A percentile compares a stretch with the other conserved stretches of the same genome.
phyloP scores from a whole-genome alignment of 2,888 invertebrate species.

The Ophion slaviceki region DNA sequence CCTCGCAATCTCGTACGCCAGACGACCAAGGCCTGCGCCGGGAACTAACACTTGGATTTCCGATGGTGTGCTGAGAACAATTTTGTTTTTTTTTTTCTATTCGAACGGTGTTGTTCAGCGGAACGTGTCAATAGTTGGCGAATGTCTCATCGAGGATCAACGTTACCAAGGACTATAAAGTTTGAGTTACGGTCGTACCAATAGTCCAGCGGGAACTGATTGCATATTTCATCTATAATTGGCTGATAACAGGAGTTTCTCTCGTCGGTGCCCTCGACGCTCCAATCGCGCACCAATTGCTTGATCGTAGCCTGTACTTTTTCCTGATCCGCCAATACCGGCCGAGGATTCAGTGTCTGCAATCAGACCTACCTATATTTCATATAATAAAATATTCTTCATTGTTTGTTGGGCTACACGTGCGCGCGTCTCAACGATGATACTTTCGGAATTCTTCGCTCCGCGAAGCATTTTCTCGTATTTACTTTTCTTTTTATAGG shows the following conservation, averaged over 20 bases:
- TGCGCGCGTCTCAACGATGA: not conserved
- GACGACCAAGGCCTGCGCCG: conserved; percentile 97
- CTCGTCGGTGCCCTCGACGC: conserved; percentile 92
- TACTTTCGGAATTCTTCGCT: not conserved
- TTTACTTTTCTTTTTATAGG: not conserved
- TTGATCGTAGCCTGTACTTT: conserved; percentile 97
- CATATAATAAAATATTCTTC: conserved; percentile 73
- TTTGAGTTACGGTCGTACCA: conserved; percentile 79
- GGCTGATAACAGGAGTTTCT: conserved; percentile 94
- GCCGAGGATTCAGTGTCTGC: conserved; percentile 79
- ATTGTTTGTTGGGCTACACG: conserved; percentile 72
- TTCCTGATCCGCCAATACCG: conserved; percentile 85
- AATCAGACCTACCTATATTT: conserved; percentile 79
- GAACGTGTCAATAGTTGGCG: not conserved
- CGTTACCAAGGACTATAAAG: not conserved
- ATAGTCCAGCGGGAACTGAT: conserved; percentile 88
- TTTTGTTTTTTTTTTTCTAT: conserved; percentile 68
- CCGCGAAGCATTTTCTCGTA: not conserved
- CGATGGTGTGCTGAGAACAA: conserved; percentile 81
- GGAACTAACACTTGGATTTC: conserved; percentile 94
- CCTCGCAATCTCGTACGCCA: conserved; percentile 96
- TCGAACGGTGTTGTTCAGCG: not conserved
- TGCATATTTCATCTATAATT: conserved; percentile 92
- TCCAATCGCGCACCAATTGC: conserved; percentile 99
- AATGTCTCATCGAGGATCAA: not conserved